Percentiles rank a stretch among this genome's conserved stretches.
These are phyloP conservation scores for Hydropsyche tenuis DNA, from an alignment of 1,140 invertebrate genomes.

Conservation along the genomic window DNA sequence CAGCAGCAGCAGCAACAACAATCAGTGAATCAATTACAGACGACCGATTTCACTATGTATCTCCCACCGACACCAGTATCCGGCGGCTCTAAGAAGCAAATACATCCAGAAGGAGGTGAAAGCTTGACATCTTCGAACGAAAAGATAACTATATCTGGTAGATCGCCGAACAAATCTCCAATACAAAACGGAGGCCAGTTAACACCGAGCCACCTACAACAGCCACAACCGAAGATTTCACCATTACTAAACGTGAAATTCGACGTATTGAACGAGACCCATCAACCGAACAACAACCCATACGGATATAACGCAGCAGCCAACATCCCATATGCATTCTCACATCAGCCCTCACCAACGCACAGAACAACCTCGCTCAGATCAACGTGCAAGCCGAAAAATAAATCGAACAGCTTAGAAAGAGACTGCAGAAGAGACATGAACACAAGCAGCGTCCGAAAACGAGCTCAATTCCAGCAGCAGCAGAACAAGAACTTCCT, in stretches of 20 bases:
- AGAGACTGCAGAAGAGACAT: constrained; percentile 45
- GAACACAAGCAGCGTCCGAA: constrained; percentile 43
- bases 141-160: constrained; percentile 53
- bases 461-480: constrained; percentile 44
- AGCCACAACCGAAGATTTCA: constrained; percentile 57
- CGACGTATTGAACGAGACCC: constrained; percentile 54
- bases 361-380: constrained; percentile 41
- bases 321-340: constrained; percentile 60
- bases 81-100: constrained; percentile 54
- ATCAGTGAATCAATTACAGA: constrained; percentile 39
- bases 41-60: constrained; percentile 46
- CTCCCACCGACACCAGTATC: constrained; percentile 43
- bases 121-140: constrained; percentile 53
- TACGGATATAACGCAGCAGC: constrained; percentile 60
- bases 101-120: constrained; percentile 56
- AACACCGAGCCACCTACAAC: constrained; percentile 32
- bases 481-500: constrained; percentile 47
- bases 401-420: constrained; percentile 6
- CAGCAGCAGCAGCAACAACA: constrained; percentile 37
- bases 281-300: constrained; percentile 54
- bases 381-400: constrained; percentile 50
- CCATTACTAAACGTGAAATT: constrained; percentile 54
- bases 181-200: constrained; percentile 46
- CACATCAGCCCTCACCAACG: constrained; percentile 52
- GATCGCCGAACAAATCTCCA: constrained; percentile 56